Evolutionary conservation across 2,797 vertebrate species (phyloP).

Genomic region (Moxostoma hubbsi): DNA sequence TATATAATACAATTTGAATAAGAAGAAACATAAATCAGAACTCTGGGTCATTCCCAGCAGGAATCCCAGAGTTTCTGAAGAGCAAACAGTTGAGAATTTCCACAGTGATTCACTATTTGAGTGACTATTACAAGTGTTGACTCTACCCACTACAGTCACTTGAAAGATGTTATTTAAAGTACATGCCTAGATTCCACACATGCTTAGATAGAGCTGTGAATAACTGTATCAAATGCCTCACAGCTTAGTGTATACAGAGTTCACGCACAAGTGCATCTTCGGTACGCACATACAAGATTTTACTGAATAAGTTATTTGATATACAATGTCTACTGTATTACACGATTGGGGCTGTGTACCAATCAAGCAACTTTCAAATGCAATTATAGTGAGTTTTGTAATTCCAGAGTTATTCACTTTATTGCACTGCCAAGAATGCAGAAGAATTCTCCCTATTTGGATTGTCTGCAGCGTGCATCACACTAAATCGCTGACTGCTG

Average conservation of each 20-base stretch:
- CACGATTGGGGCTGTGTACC: neutral
- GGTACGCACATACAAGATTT: neutral
- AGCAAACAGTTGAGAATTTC: slow-evolving; percentile 37
- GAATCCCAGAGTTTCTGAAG: slow-evolving; percentile 16
- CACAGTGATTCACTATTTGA: slow-evolving; percentile 45
- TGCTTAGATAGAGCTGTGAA: slow-evolving; percentile 46
- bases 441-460: neutral
- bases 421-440: too few species aligned
- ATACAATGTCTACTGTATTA: neutral
- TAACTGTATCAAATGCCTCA: slow-evolving; percentile 35
- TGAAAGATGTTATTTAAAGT: slow-evolving; percentile 50
- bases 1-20: neutral
- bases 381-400: neutral
- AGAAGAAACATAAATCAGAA: neutral
- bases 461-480: neutral
- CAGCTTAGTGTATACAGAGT: slow-evolving; percentile 8
- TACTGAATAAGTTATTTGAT: neutral
- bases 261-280: slow-evolving; percentile 7
- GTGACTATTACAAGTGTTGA: slow-evolving; percentile 47
- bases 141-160: slow-evolving; percentile 38
- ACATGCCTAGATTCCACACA: slow-evolving; percentile 42
- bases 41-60: neutral
- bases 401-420: neutral
- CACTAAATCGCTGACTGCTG: neutral
- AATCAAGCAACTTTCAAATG: neutral